Conservation (phyloP, 1,140 invertebrate species). For the Drosophila repleta region DNA sequence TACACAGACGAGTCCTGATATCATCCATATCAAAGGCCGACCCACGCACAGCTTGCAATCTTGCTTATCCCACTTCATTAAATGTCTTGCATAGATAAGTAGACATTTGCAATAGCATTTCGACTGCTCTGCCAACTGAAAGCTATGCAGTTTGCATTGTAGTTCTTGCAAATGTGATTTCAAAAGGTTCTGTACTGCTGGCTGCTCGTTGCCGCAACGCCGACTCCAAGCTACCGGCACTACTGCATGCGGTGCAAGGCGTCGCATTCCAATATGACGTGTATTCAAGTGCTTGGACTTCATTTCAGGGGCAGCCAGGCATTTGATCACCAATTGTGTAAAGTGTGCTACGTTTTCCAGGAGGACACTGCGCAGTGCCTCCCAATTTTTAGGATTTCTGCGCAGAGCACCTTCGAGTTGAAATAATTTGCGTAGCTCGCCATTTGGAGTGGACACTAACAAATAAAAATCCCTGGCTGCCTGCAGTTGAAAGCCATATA, state of each 20-base stretch:
- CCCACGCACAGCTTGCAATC: neutral
- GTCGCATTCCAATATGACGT: neutral
- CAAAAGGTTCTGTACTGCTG: too few relatives aligned
- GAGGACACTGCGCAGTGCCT: slow-evolving; percentile 9
- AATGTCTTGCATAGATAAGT: neutral
- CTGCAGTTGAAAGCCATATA: slow-evolving; percentile 45
- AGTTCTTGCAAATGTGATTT: neutral
- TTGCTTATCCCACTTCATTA: neutral
- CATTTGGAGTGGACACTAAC: neutral
- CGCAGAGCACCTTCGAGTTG: neutral
- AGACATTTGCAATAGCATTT: neutral
- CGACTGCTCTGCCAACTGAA: neutral
- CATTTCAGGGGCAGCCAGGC: neutral
- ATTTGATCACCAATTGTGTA: neutral
- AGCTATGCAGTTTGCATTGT: neutral
- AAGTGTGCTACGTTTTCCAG: slow-evolving; percentile 18
- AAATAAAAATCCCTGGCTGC: slow-evolving; percentile 40
- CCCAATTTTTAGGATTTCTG: slow-evolving; percentile 15
- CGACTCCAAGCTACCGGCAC: neutral
- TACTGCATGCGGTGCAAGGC: neutral
- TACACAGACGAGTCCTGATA: slow-evolving; percentile 44
- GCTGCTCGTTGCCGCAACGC: neutral
- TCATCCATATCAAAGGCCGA: slow-evolving; percentile 29
- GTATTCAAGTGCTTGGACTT: neutral
- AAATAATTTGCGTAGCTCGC: neutral